These are phyloP conservation scores for Poecilia gillii DNA, from an alignment of 2,797 vertebrate genomes.

Conservation along the genomic window DNA sequence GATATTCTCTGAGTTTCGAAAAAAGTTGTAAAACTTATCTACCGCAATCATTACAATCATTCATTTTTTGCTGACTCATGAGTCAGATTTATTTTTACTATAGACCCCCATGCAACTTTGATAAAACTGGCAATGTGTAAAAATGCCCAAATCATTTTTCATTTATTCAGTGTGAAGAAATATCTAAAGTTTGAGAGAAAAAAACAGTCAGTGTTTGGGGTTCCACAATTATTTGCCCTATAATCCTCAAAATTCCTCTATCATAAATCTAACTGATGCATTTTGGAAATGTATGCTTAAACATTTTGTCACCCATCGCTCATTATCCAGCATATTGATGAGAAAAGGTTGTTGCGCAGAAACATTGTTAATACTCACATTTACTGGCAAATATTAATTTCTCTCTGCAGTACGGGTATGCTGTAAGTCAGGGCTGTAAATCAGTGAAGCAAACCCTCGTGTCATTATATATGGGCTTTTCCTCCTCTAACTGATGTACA, in stretches of 20 bases:
- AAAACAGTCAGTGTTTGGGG: background rate
- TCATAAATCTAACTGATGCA: background rate
- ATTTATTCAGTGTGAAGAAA: background rate
- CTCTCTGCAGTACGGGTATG: conserved; percentile 43
- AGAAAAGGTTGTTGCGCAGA: background rate
- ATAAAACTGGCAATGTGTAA: background rate
- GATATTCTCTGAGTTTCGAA: background rate
- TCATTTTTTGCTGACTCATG: background rate
- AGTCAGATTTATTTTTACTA: background rate
- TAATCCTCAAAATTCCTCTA: background rate
- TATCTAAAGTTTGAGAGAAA: background rate
- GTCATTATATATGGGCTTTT: conserved; percentile 67
- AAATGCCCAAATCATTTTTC: background rate
- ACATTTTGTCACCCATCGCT: background rate
- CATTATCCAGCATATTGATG: background rate
- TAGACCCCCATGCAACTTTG: background rate
- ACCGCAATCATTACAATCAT: background rate
- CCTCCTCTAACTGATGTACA: conserved; percentile 73
- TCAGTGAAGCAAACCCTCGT: conserved; percentile 39
- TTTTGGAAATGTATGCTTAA: background rate
- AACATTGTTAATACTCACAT: background rate
- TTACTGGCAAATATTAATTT: conserved; percentile 18
- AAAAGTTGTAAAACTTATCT: background rate
- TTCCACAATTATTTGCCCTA: background rate
- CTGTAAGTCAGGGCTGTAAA: conserved; percentile 57